Conservation (phyloP, 2,113 vertebrate species). For the Chionis minor region DNA sequence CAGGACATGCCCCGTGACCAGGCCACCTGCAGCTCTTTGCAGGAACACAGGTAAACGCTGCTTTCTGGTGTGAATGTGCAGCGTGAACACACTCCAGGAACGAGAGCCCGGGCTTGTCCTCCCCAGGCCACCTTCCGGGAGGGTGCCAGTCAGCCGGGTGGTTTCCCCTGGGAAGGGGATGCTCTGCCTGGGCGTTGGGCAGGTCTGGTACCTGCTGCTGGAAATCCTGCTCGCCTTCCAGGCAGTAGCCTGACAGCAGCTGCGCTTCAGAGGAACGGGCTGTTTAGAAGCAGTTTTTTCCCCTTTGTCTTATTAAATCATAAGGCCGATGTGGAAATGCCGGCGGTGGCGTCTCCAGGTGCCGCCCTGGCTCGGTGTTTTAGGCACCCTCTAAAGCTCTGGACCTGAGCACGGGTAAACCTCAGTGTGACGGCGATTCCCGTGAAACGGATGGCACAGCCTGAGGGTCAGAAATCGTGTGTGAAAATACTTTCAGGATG, state of each 20-base stretch:
- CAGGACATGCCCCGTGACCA: accelerated
- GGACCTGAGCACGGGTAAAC: not conserved
- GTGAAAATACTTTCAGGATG: not conserved
- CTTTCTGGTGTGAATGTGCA: accelerated
- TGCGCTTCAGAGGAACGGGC: accelerated
- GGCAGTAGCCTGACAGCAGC: not conserved
- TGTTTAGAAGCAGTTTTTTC: not conserved
- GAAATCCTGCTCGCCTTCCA: accelerated
- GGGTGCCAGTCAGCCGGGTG: not conserved
- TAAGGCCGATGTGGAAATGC: accelerated
- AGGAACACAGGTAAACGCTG: accelerated
- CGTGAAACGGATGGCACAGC: not conserved
- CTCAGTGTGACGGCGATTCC: not conserved
- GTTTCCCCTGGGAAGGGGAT: not conserved
- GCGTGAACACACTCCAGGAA: accelerated
- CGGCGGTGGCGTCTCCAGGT: not conserved
- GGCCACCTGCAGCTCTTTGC: not conserved
- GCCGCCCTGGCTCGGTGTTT: not conserved
- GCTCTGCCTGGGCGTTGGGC: not conserved
- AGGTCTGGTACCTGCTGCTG: not conserved
- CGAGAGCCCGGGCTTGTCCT: accelerated
- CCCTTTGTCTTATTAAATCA: not conserved
- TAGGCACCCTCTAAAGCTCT: not conserved
- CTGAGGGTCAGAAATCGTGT: not conserved
- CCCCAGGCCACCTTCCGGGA: not conserved